Percentiles rank a stretch among this genome's conserved stretches.
These are phyloP conservation scores for Hemichromis elongatus DNA, from an alignment of 2,113 vertebrate species.

Conservation along the genomic window DNA sequence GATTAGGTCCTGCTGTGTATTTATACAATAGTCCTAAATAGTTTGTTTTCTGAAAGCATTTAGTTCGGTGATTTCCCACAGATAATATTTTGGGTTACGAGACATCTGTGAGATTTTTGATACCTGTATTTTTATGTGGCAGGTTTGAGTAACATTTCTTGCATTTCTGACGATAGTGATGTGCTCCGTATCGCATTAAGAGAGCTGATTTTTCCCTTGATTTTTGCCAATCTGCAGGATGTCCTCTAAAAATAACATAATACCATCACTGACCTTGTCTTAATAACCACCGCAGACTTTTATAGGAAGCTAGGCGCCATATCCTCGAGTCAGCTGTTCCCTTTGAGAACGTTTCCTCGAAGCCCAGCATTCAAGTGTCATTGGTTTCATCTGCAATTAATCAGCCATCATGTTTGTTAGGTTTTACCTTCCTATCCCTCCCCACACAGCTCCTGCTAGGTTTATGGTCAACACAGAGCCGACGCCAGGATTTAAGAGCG, in stretches of 20 bases:
- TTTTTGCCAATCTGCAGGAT: slow-evolving; percentile 4
- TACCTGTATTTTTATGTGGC: background rate
- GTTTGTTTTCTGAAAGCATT: slow-evolving; percentile 35
- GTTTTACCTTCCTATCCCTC: slow-evolving; percentile 33
- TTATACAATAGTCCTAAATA: slow-evolving; percentile 42
- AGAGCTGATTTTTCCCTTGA: background rate
- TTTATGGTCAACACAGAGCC: slow-evolving; percentile 66
- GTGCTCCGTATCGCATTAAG: background rate
- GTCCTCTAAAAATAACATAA: slow-evolving; percentile 18
- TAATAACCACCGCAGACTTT: slow-evolving; percentile 56
- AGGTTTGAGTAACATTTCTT: background rate
- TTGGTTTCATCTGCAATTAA: slow-evolving; percentile 72
- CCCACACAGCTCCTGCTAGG: slow-evolving; percentile 53
- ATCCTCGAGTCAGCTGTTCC: slow-evolving; percentile 40
- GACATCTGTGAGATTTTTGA: background rate
- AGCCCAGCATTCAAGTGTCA: slow-evolving; percentile 48
- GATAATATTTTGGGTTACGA: slow-evolving; percentile 6
- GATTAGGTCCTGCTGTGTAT: slow-evolving; percentile 56
- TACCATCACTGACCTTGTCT: slow-evolving; percentile 24
- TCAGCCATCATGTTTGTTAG: slow-evolving; percentile 61
- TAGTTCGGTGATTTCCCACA: slow-evolving; percentile 43
- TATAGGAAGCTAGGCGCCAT: slow-evolving; percentile 64
- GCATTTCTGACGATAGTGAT: background rate
- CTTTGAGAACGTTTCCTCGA: slow-evolving; percentile 24
- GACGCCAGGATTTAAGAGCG: slow-evolving; percentile 61